Conservation (phyloP, 2,888 invertebrate species). For the Creontiades dilutus region DNA sequence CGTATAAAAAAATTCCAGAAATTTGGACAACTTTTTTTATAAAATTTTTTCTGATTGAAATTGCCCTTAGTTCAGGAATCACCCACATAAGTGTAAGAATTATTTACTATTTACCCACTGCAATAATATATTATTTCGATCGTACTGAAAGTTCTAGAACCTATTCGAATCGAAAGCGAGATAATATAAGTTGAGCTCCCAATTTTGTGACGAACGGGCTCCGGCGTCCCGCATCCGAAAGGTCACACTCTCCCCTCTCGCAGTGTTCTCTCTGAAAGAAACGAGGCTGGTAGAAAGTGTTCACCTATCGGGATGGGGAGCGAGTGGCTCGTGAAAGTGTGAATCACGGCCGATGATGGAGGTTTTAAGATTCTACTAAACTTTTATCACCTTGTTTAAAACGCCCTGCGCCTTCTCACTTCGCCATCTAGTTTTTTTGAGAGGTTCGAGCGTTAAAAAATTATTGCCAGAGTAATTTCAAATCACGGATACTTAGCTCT, state of each 20-base stretch:
- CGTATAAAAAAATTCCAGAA: too few species aligned
- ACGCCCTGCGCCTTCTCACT: neutral
- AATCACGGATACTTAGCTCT: too few species aligned
- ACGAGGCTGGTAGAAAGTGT: slow-evolving; percentile 7
- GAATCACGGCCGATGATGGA: neutral
- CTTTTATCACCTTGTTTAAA: neutral
- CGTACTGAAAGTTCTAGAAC: neutral
- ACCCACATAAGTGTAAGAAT: too few species aligned
- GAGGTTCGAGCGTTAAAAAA: too few species aligned
- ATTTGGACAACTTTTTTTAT: too few species aligned
- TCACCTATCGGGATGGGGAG: neutral
- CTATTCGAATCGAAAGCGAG: neutral
- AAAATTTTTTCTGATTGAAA: too few species aligned
- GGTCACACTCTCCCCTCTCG: neutral
- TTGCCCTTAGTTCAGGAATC: too few species aligned
- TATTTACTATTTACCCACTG: neutral
- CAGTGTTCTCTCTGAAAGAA: neutral
- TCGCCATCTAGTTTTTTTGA: too few species aligned
- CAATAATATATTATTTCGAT: neutral
- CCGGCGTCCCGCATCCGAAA: neutral
- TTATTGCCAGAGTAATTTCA: too few species aligned
- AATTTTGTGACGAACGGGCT: neutral
- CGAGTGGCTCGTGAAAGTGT: slow-evolving; percentile 21
- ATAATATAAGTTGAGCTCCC: neutral
- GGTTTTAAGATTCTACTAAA: neutral